phyloP scores from a whole-genome alignment of 2,797 vertebrate species.

The Sitta carolinensis region DNA sequence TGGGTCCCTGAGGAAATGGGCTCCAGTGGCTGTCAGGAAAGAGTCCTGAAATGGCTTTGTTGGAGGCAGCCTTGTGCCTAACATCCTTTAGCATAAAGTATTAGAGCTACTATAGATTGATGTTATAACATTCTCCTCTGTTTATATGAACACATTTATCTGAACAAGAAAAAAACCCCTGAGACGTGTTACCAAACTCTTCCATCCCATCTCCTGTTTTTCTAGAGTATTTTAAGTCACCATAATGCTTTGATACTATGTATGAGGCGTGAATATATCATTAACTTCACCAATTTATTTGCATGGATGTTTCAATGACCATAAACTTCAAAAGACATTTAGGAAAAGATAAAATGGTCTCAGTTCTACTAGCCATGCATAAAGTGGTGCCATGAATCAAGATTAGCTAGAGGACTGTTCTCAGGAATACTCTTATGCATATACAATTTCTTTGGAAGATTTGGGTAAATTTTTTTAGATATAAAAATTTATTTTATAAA shows the following conservation, averaged over 20 bases:
- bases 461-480: not conserved
- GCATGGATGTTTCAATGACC: conserved; percentile 43
- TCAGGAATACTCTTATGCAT: not conserved
- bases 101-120: not conserved
- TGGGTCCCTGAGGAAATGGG: fast-evolving
- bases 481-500: not conserved
- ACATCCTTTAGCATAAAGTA: not conserved
- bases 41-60: not conserved
- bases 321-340: conserved; percentile 48
- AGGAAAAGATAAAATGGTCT: conserved; percentile 31
- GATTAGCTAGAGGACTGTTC: not conserved
- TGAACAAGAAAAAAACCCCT: not conserved
- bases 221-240: not conserved
- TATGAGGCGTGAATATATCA: not conserved
- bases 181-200: not conserved
- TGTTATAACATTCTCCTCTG: not conserved
- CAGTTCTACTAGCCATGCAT: not conserved
- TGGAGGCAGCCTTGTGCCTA: not conserved
- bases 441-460: not conserved
- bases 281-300: conserved; percentile 21
- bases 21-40: too few species aligned
- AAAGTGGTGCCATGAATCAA: not conserved
- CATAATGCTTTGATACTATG: not conserved
- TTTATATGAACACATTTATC: not conserved
- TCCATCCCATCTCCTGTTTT: not conserved